Base-by-base conservation (phyloP, 2,797 vertebrate species). In the Xenopus petersii region DNA sequence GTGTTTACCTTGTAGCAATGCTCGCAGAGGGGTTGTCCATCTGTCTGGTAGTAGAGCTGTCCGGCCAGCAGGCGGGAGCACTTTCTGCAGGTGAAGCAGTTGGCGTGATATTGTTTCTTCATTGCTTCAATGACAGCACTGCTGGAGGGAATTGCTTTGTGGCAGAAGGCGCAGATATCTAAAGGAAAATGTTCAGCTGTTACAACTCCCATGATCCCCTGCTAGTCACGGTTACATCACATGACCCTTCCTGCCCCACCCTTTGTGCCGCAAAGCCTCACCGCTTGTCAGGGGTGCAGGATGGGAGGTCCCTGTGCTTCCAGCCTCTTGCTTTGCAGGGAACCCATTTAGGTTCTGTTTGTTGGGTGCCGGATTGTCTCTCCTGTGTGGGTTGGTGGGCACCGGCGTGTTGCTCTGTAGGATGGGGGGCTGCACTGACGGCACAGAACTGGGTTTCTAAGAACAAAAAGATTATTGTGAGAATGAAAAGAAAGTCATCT, bases 81-180 rank as follows among this genome's bases (percentile, higher is more conserved):
- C 2, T 86, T 90, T 4, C 96, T 88, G 80, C 97, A 99, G 48
- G 93, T 94, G 89, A 99, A 98, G 80, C 97, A 99, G 36, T 72
- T 79, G 0, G 92, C 93, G 0, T 98, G 96, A 84, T 98, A 99
- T 33, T 93, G 95, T 83, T 92, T 94, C 84, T 91, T 87, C 87
- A 99, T 90, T 6, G 96, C 95, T 68, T 96, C 93, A 3, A 98
- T 92, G 0, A 89, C 89, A 0, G 88, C 88, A 60, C 92, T 90
- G 65, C 1, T 82, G 0, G 90, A 84, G n/a, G 85, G 83, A 81
- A 98, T 83, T 0, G 81, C 83, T 83, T 97, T 98, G 81, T 95
- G 94, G 84, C 97, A 99, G 86, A 98, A 98, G 70, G 94, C 96
- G 1, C 97, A 99, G 84, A 97, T 81, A 12, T 95, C 97, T 98